Evolutionary conservation across 2,113 vertebrate species (phyloP).

Genomic region (Ursus arctos): DNA sequence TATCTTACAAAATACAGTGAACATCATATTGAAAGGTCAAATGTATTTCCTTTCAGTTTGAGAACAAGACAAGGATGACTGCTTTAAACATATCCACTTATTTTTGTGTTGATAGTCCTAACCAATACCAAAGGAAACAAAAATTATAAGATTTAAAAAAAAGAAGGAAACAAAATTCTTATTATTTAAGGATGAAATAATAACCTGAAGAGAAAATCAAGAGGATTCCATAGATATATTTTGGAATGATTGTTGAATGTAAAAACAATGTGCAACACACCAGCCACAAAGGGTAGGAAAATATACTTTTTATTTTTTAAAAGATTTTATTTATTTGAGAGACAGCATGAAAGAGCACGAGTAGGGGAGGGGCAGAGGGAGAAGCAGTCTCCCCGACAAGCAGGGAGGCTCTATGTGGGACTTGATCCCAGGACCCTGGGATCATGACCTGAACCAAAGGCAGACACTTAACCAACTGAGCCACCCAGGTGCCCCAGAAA

Average conservation of each 20-base stretch:
- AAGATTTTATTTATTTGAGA: no score
- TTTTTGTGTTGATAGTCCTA: background rate
- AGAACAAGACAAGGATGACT: background rate
- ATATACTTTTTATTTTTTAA: background rate
- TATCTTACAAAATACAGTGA: background rate
- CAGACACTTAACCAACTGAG: no score
- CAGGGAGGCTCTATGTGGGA: no score
- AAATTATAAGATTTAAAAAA: background rate
- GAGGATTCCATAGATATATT: background rate
- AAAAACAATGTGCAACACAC: background rate
- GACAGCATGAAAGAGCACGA: no score
- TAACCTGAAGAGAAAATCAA: background rate
- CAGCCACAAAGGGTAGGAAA: background rate
- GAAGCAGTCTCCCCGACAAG: no score
- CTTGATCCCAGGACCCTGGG: no score
- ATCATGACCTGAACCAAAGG: no score
- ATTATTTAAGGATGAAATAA: background rate
- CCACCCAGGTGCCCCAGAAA: background rate
- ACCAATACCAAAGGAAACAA: background rate
- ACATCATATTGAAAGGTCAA: background rate
- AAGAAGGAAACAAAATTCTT: background rate
- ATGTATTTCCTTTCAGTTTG: background rate
- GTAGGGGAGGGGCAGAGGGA: no score
- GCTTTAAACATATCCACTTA: background rate
- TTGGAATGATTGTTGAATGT: background rate